These are phyloP conservation scores for Xestia ashworthii DNA, from an alignment of 2,888 invertebrate species.

Conservation along the genomic window DNA sequence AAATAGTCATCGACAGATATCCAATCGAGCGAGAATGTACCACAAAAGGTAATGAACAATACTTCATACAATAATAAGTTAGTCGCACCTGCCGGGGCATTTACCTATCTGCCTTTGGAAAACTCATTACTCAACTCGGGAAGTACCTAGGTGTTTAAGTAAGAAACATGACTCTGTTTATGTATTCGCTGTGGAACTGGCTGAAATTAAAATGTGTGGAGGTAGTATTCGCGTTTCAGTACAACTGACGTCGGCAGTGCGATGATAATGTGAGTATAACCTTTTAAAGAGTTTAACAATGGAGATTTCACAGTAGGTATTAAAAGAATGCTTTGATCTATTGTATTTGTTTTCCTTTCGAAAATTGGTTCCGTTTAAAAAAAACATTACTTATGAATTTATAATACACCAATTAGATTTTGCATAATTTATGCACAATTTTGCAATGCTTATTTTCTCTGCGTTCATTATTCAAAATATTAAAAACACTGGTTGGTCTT, in stretches of 20 bases:
- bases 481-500: not conserved
- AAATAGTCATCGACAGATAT: slow-evolving; percentile 41
- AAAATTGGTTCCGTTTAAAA: not conserved
- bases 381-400: not conserved
- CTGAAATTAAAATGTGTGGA: slow-evolving; percentile 19
- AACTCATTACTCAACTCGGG: slow-evolving; percentile 49
- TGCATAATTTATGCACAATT: not conserved
- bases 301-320: not conserved
- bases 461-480: not conserved
- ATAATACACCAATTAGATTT: slow-evolving; percentile 4
- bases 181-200: slow-evolving; percentile 7
- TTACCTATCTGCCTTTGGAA: slow-evolving; percentile 19
- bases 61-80: slow-evolving; percentile 3
- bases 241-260: not conserved
- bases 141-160: slow-evolving; percentile 37
- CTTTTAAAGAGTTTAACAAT: not conserved
- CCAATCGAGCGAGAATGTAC: slow-evolving; percentile 52
- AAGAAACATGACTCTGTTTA: slow-evolving; percentile 26
- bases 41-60: slow-evolving; percentile 49
- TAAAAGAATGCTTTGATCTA: not conserved
- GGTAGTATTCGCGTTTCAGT: not conserved
- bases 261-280: not conserved
- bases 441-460: not conserved
- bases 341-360: not conserved
- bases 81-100: slow-evolving; percentile 33